Evolutionary conservation across 2,113 vertebrate genomes (phyloP).

Genomic region (Struthio camelus): DNA sequence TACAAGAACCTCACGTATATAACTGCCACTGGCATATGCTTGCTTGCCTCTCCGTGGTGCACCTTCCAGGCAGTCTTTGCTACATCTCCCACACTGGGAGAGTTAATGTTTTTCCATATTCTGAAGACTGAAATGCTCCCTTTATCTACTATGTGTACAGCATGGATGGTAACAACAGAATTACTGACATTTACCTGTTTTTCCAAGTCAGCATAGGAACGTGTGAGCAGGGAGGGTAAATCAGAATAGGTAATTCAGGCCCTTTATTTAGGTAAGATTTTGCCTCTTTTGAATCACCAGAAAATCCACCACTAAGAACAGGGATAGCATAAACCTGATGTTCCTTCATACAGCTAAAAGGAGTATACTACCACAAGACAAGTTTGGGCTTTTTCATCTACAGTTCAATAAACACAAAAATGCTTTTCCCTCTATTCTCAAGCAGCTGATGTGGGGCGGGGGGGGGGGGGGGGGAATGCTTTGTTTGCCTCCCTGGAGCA

Average conservation of each 20-base stretch:
- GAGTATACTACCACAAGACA: neutral
- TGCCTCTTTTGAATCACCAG: neutral
- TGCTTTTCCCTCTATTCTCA: neutral
- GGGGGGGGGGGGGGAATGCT: neutral
- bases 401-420: neutral
- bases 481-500: neutral
- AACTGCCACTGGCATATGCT: accelerated
- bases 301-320: neutral
- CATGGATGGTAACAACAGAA: neutral
- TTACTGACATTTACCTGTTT: neutral
- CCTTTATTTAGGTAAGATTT: neutral
- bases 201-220: too few species aligned
- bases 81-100: neutral
- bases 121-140: neutral
- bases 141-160: accelerated
- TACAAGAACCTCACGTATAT: neutral
- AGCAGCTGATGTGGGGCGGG: neutral
- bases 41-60: neutral
- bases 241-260: neutral
- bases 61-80: neutral
- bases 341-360: neutral
- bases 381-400: neutral
- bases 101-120: neutral
- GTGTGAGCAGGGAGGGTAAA: too few species aligned
- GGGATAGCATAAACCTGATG: neutral